Evolutionary conservation across 2,888 invertebrate genomes (phyloP).

Genomic region (Drosophila picticornis): DNA sequence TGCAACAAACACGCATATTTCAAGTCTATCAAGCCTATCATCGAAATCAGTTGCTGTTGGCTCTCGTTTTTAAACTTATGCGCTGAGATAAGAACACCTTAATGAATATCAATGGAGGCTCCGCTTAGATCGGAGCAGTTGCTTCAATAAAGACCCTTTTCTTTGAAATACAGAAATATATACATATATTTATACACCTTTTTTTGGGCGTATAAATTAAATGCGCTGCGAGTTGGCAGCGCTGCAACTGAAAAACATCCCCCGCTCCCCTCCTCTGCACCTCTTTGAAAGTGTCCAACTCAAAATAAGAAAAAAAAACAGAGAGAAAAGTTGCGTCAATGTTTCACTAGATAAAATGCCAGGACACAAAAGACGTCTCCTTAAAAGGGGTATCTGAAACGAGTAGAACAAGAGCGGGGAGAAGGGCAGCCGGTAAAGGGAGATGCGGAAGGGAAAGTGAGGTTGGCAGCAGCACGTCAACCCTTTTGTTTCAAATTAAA

Average conservation of each 20-base stretch:
- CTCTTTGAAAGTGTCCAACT: constrained; percentile 44
- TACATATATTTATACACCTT: not conserved
- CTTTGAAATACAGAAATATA: not conserved
- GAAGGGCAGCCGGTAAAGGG: not conserved
- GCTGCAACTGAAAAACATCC: constrained; percentile 4
- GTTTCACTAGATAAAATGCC: constrained; percentile 73
- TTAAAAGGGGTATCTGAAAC: not conserved
- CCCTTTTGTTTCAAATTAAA: constrained; percentile 81
- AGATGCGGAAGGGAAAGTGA: not conserved
- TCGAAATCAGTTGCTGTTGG: not conserved
- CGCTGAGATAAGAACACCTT: constrained; percentile 1
- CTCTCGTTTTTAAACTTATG: not conserved
- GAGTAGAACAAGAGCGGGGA: not conserved
- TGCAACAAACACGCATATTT: not conserved
- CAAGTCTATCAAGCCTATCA: not conserved
- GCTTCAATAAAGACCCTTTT: not conserved
- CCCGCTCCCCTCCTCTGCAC: not conserved
- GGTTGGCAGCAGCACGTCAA: constrained; percentile 65
- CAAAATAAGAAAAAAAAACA: constrained; percentile 4
- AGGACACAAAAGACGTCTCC: constrained; percentile 37
- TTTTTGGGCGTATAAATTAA: constrained; percentile 52
- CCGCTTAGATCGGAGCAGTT: not conserved
- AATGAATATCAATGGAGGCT: constrained; percentile 24
- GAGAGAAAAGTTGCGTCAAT: constrained; percentile 60
- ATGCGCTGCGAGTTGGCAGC: constrained; percentile 45